Conservation (phyloP, 2,888 invertebrate genomes). For the Ditula angustiorana region DNA sequence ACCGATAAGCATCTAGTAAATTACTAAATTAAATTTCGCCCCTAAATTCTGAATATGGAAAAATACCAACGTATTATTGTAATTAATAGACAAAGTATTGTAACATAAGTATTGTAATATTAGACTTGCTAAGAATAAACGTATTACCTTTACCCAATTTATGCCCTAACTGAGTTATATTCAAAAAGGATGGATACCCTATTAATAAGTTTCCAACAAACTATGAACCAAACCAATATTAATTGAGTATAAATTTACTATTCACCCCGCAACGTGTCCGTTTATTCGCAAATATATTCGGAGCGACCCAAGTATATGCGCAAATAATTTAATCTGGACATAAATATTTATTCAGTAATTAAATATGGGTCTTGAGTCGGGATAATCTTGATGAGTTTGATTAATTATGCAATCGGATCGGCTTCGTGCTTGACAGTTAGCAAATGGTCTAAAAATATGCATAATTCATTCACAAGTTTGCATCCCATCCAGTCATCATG, state of each 20-base stretch:
- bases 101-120: no score
- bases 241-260: not conserved
- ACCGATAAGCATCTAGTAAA: no score
- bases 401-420: constrained; percentile 35
- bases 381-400: constrained; percentile 37
- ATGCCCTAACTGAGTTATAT: not conserved
- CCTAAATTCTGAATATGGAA: no score
- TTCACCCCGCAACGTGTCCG: not conserved
- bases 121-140: no score
- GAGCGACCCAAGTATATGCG: not conserved
- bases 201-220: not conserved
- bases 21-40: no score
- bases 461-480: constrained; percentile 19
- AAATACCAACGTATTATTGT: no score
- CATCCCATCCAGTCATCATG: not conserved
- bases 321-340: constrained; percentile 36
- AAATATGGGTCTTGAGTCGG: constrained; percentile 31
- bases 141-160: not conserved
- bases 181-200: constrained; percentile 3
- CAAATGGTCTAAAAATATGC: constrained; percentile 22
- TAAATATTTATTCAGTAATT: constrained; percentile 39
- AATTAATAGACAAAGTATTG: no score
- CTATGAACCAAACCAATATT: constrained; percentile 1
- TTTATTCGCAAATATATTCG: constrained; percentile 5
- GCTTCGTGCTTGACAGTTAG: constrained; percentile 8